These are phyloP conservation scores for Montipora foliosa DNA, from an alignment of 64 coral and sea anemone species.

Conservation along the genomic window DNA sequence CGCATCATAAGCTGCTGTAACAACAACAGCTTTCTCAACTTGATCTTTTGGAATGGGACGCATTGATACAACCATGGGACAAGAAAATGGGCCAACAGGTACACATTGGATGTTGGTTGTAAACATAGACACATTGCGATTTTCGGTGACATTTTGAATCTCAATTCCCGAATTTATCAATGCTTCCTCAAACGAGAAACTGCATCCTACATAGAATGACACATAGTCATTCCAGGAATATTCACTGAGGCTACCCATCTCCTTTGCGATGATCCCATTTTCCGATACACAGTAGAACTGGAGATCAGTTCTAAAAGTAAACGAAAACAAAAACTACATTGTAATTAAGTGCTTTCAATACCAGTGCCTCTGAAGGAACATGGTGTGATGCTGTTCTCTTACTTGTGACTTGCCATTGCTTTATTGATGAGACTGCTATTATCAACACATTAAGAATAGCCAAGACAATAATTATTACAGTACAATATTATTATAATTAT, in stretches of 20 bases:
- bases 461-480: too few species aligned
- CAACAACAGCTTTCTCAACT: constrained; percentile 42
- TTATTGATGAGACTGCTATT: too few species aligned
- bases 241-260: constrained; percentile 30
- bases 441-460: too few species aligned
- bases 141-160: constrained; percentile 38
- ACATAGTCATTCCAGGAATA: constrained; percentile 74
- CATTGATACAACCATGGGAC: constrained; percentile 68
- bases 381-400: too few species aligned
- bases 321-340: too few species aligned
- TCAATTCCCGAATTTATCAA: constrained; percentile 61
- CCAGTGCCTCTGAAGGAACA: too few species aligned
- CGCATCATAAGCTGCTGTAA: constrained; percentile 38
- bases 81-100: constrained; percentile 46
- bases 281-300: constrained; percentile 52
- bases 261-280: constrained; percentile 5
- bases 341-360: too few species aligned
- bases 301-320: constrained; percentile 71
- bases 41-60: constrained; percentile 46
- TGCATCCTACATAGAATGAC: constrained; percentile 88
- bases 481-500: too few species aligned
- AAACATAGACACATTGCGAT: constrained; percentile 55
- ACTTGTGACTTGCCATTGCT: too few species aligned
- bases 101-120: constrained; percentile 62
- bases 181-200: constrained; percentile 79